These are phyloP conservation scores for Ptychoptera albimana DNA, from an alignment of 2,888 invertebrate genomes.

Conservation along the genomic window DNA sequence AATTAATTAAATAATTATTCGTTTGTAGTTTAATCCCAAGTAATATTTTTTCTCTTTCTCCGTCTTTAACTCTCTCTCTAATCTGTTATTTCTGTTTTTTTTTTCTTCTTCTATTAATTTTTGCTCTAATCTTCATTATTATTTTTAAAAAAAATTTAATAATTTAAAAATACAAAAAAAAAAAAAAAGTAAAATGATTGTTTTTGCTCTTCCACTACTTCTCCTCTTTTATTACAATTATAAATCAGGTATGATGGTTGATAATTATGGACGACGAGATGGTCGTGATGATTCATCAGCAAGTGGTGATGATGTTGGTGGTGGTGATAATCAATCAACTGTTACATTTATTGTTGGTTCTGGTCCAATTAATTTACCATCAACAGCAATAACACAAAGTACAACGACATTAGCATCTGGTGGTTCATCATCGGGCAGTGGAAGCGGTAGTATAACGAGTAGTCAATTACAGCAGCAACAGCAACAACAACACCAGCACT, in stretches of 20 bases:
- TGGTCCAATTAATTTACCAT: no score
- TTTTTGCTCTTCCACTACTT: not conserved
- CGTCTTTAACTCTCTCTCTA: no score
- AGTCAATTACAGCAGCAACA: not conserved
- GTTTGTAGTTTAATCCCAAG: no score
- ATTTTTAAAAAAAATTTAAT: no score
- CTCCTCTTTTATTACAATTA: slow-evolving; percentile 15
- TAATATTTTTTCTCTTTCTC: no score
- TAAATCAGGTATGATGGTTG: slow-evolving; percentile 22
- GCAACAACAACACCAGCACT: slow-evolving; percentile 4
- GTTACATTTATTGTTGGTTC: slow-evolving; percentile 13
- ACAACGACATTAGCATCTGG: slow-evolving; percentile 5
- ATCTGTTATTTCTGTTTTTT: no score
- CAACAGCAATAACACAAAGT: slow-evolving; percentile 5
- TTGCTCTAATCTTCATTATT: no score
- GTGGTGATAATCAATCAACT: slow-evolving; percentile 19
- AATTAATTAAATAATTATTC: no score
- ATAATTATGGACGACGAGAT: slow-evolving; percentile 19
- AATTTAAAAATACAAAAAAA: not conserved
- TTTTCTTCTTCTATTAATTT: no score
- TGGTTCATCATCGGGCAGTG: no score
- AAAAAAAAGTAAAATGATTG: not conserved
- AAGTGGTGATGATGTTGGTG: slow-evolving; percentile 22
- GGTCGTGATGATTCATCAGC: slow-evolving; percentile 24
- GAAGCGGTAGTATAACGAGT: not conserved